Evolutionary conservation across 2,888 invertebrate genomes (phyloP), one percentile per base, ranked within the genome.

Genomic region (Cataglyphis altisquamis): DNA sequence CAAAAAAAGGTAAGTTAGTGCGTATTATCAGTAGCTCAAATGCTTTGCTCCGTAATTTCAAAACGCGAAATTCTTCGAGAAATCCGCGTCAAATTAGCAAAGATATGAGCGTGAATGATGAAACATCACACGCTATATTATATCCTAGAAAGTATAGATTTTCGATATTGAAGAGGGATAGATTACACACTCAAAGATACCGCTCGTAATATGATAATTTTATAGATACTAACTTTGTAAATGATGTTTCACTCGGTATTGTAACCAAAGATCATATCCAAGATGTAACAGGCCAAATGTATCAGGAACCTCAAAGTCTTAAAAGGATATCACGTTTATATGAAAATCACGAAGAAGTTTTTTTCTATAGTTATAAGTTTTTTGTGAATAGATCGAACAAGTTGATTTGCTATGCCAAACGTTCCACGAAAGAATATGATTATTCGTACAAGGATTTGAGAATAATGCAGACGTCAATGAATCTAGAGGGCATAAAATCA

Each of bases 1-100:
- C 84, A 10, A 93, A 93, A 73, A 90, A 91, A 94, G 94, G 94
- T 94, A 94, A 94, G 94, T 93, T 94, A 93, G 93, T 88, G 75
- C 91, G 89, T 84, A 91, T 89, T 84, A 62, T 78, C 8, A 84
- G 88, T 82, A 91, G 91, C 41, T 77, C 39, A 8, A 41, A 25
- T 10, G 29, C 39, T 62, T 64, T 29, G n/a, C 10, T 25, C n/a
- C 25, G 3, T 18, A 39, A 3, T 15, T 48, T 29, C 3, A 41
- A 67, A 77, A n/a, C 18, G 18, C 75, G 15, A 60, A 9, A n/a
- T 29, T 0, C 36, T 25, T 36, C 12, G 32, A 3, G 10, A 63
- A 10, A 36, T 45, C 1, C 3, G 3, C 48, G 8, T 18, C 67
- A 55, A 29, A 63, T 62, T 45, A 36, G 75, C 39, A 25, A 75